These are phyloP conservation scores for Ciconia maguari DNA, from an alignment of 2,113 vertebrate genomes.

Conservation along the genomic window DNA sequence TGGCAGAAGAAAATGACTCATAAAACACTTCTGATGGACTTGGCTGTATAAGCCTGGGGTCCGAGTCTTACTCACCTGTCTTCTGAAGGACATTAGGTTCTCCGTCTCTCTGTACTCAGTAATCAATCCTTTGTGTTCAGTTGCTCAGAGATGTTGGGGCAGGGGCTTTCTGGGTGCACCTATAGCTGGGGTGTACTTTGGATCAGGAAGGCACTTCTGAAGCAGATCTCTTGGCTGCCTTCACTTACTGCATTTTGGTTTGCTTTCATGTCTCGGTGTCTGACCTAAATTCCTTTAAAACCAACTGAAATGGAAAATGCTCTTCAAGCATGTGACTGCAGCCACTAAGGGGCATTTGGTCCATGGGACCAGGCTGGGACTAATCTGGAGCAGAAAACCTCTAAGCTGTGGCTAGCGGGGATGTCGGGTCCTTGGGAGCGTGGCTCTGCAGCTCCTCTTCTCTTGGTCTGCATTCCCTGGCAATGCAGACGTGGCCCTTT, in stretches of 20 bases:
- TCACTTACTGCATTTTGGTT: not conserved
- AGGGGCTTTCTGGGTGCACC: not conserved
- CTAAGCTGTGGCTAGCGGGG: not conserved
- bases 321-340: not conserved
- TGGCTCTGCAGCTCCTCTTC: not conserved
- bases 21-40: not conserved
- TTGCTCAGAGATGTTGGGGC: not conserved
- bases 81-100: not conserved
- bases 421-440: not conserved
- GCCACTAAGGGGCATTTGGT: not conserved
- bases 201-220: not conserved
- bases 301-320: not conserved
- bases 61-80: not conserved
- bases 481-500: accelerated
- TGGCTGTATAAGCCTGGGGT: not conserved
- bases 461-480: not conserved
- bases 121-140: not conserved
- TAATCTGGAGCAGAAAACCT: not conserved
- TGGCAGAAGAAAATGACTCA: not conserved
- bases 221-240: not conserved
- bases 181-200: not conserved
- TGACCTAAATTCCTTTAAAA: not conserved
- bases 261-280: not conserved
- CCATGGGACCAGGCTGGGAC: not conserved
- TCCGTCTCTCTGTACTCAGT: not conserved